Conservation (phyloP, 1,140 invertebrate species). For the Aradophagus sp. region DNA sequence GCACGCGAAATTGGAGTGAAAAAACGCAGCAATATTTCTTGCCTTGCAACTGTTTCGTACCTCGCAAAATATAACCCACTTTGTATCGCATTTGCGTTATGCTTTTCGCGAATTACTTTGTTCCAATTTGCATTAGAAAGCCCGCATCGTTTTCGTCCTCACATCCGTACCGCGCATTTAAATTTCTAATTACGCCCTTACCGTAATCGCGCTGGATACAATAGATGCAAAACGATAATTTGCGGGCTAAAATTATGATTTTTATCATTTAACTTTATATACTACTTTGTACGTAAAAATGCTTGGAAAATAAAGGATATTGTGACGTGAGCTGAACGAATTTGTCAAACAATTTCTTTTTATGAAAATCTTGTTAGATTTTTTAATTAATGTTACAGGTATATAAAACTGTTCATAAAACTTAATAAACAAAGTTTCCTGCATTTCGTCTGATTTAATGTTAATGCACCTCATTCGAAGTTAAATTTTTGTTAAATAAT, state of each 20-base stretch:
- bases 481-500: no score
- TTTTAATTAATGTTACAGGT: no score
- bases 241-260: not conserved
- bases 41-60: conserved; percentile 21
- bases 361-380: no score
- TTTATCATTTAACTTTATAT: not conserved
- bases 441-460: no score
- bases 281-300: no score
- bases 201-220: conserved; percentile 13
- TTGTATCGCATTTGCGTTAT: conserved; percentile 15
- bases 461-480: no score
- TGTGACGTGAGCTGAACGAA: no score
- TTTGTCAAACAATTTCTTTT: no score
- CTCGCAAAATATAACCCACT: conserved; percentile 19
- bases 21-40: conserved; percentile 15
- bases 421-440: no score
- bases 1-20: conserved; percentile 12
- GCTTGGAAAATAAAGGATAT: no score
- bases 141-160: conserved; percentile 13
- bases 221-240: conserved; percentile 13
- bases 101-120: conserved; percentile 17
- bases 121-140: conserved; percentile 35
- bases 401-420: no score
- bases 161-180: conserved; percentile 22
- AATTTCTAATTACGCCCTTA: conserved; percentile 29